Percentiles rank a stretch among this genome's conserved stretches.
phyloP scores from a whole-genome alignment of 2,888 invertebrate genomes.

The Brachylomia viminalis region DNA sequence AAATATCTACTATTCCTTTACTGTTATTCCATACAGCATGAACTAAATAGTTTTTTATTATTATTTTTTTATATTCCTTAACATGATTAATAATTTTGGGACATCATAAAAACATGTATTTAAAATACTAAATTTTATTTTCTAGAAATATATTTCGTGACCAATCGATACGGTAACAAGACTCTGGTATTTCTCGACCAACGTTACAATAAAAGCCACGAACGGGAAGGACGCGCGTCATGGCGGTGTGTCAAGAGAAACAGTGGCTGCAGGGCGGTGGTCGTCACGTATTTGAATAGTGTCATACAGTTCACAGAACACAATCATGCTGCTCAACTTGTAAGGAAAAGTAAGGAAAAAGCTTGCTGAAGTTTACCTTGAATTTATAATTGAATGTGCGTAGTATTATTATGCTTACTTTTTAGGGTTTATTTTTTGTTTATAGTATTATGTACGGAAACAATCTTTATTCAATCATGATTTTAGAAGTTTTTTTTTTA shows the following conservation, averaged over 20 bases:
- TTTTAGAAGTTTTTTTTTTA: not conserved
- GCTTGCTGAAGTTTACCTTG: not conserved
- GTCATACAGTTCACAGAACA: constrained; percentile 51
- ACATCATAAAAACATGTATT: not conserved
- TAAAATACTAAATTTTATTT: not conserved
- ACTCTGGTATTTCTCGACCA: constrained; percentile 67
- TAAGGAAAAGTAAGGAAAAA: constrained; percentile 3
- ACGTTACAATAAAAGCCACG: constrained; percentile 69
- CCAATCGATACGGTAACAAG: constrained; percentile 61
- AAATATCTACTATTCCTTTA: not conserved
- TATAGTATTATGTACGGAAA: not conserved
- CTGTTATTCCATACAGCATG: not conserved
- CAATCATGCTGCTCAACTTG: constrained; percentile 45
- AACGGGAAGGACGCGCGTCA: constrained; percentile 54
- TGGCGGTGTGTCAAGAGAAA: constrained; percentile 75
- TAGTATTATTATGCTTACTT: not conserved
- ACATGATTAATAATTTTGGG: not conserved
- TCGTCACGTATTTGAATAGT: constrained; percentile 62
- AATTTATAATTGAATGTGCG: not conserved
- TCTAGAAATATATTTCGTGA: constrained; percentile 31
- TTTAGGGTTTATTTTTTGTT: not conserved
- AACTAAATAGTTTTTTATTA: not conserved
- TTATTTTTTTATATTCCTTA: not conserved
- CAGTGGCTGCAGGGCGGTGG: constrained; percentile 64
- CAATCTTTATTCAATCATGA: not conserved